Base-by-base conservation (phyloP, 1,140 invertebrate species). In the Drosophila burlai region DNA sequence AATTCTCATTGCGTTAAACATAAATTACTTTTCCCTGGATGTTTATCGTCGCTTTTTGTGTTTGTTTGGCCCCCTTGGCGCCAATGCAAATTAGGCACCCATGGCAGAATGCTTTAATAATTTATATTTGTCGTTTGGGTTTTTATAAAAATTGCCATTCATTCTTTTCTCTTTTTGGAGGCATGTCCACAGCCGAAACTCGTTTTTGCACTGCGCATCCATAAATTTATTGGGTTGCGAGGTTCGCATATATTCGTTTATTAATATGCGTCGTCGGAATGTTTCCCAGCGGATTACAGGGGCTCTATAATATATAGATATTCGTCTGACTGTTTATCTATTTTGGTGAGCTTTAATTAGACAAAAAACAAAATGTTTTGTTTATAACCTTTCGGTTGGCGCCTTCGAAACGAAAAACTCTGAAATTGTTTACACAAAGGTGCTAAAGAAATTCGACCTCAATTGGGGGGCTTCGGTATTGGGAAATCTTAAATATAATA, bases 61-160 rank as follows among this genome's bases (percentile, higher is more conserved):
- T 29, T 55, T 55, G 11, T 29, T 29, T 34, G n/a, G 38, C 38
- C n/a, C 49, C 38, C 47, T 80, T 90, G 85, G 85, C 85, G 79
- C 85, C 85, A 89, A 89, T 89, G 85, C 85, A 90, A 89, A 89
- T 89, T 43, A 90, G 80, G 24, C 62, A 60, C 38, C 75, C 36
- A 47, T 78, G 67, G 60, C 66, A 52, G 64, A 76, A 77, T 43
- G 54, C 46, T 50, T 83, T 74, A 24, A 78, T 83, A 78, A 78
- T 87, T 89, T 89, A 83, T 87, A 75, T 78, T 76, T 76, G 71
- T 40, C 65, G 49, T 89, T 81, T 83, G 72, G 63, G 80, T 77
- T 87, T 62, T 77, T 68, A 77, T 77, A 77, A 45, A 68, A 67
- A 74, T 71, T 76, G 65, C 60, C 64, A 63, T 66, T 60, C 38